Conservation (phyloP, 2,113 vertebrate species). For the Taxidea taxus region DNA sequence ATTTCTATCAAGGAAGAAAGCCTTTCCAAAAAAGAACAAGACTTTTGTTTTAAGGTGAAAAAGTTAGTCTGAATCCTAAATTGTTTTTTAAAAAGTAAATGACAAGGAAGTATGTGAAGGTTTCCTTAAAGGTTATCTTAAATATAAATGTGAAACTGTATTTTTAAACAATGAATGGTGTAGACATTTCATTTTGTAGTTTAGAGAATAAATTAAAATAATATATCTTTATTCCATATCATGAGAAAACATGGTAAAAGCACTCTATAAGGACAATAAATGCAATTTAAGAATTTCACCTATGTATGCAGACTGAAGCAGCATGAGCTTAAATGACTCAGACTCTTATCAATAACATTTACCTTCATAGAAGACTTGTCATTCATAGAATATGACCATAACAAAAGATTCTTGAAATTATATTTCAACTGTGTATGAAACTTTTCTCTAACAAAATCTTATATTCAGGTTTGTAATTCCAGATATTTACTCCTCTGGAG, state of each 20-base stretch:
- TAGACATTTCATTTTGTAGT: background rate
- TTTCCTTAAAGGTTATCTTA: constrained; percentile 47
- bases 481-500: background rate
- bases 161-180: background rate
- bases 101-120: constrained; percentile 16
- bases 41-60: constrained; percentile 56
- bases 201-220: constrained; percentile 49
- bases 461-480: background rate
- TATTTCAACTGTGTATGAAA: background rate
- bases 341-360: background rate
- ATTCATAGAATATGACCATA: background rate
- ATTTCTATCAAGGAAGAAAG: constrained; percentile 65
- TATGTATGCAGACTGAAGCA: background rate
- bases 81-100: constrained; percentile 25
- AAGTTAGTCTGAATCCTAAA: constrained; percentile 51
- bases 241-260: background rate
- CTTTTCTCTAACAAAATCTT: background rate
- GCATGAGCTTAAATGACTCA: background rate
- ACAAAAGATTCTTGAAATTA: background rate
- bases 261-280: background rate
- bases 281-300: background rate
- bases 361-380: background rate
- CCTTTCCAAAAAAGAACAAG: constrained; percentile 48
- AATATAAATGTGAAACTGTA: constrained; percentile 27
- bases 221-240: background rate